Percentiles rank a stretch among this genome's conserved stretches.
Evolutionary conservation across 2,113 vertebrate genomes (phyloP).

Genomic region (Scytalopus superciliaris): DNA sequence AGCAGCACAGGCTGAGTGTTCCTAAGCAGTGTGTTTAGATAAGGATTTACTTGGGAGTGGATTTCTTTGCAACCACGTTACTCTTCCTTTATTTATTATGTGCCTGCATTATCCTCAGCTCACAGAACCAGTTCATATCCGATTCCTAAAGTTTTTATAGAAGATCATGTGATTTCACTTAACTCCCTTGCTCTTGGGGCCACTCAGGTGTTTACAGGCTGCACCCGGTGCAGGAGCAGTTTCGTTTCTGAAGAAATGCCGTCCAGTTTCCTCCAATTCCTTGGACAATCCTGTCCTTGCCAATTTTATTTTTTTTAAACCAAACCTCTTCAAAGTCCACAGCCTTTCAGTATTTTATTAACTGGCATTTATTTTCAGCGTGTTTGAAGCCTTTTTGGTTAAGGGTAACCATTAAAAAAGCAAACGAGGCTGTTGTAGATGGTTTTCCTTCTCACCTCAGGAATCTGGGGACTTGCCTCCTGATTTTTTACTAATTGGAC

Average conservation of each 20-base stretch:
- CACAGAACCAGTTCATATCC: not conserved
- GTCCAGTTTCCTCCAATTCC: not conserved
- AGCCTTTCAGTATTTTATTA: not conserved
- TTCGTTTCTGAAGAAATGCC: not conserved
- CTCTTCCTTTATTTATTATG: not conserved
- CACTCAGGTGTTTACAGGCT: not conserved
- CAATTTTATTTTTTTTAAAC: not conserved
- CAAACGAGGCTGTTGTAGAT: not conserved
- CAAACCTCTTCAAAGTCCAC: not conserved
- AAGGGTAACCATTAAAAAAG: not conserved
- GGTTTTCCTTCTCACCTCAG: not conserved
- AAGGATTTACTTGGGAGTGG: constrained; percentile 13
- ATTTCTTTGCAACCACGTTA: not conserved
- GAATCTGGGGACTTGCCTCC: not conserved
- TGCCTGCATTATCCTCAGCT: not conserved
- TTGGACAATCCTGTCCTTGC: not conserved
- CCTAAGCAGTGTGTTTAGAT: not conserved
- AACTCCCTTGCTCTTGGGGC: not conserved
- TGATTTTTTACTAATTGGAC: not conserved
- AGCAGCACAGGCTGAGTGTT: not conserved
- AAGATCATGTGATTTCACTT: not conserved
- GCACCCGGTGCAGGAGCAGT: not conserved
- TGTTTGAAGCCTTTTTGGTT: not conserved
- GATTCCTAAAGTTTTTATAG: not conserved
- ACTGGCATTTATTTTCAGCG: not conserved